Percentiles rank a stretch among this genome's conserved stretches.
These are phyloP conservation scores for Oscheius sp. DNA, from an alignment of 2,888 invertebrate genomes.

Conservation along the genomic window DNA sequence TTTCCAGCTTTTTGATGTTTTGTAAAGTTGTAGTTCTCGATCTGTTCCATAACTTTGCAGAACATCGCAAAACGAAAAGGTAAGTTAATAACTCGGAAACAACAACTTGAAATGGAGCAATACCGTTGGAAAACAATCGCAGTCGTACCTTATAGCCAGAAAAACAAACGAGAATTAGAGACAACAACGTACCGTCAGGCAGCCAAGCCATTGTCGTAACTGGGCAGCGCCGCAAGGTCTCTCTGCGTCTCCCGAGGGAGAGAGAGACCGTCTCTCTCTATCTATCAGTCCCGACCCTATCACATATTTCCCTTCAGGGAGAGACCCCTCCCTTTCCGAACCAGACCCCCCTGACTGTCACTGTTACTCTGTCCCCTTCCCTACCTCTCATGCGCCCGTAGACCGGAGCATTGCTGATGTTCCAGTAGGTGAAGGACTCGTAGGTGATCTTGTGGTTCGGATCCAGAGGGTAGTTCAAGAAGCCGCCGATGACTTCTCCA, in stretches of 20 bases:
- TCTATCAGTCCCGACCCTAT: slow-evolving; percentile 35
- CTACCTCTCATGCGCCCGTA: slow-evolving; percentile 70
- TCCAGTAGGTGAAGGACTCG: slow-evolving; percentile 72
- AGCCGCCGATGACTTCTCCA: slow-evolving; percentile 72
- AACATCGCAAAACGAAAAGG: no score
- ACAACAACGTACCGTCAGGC: slow-evolving; percentile 40
- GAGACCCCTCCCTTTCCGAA: neutral
- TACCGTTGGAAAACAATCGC: no score
- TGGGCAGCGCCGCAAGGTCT: slow-evolving; percentile 12
- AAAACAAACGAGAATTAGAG: neutral
- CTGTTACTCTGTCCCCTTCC: no score
- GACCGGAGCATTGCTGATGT: slow-evolving; percentile 68
- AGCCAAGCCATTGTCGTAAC: slow-evolving; percentile 38
- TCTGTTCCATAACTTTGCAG: no score
- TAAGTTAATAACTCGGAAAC: no score
- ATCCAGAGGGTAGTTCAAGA: slow-evolving; percentile 72
- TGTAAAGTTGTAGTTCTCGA: no score
- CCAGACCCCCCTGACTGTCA: neutral
- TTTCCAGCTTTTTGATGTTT: no score
- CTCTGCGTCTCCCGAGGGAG: slow-evolving; percentile 28
- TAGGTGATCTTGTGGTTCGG: slow-evolving; percentile 73
- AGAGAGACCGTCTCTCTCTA: slow-evolving; percentile 17
- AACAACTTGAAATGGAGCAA: no score
- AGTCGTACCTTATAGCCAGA: no score
- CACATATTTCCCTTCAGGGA: slow-evolving; percentile 20